A percentile compares a stretch with the other conserved stretches of the same genome.
Conservation (phyloP, 2,888 invertebrate species). For the Apocheima hispidaria region DNA sequence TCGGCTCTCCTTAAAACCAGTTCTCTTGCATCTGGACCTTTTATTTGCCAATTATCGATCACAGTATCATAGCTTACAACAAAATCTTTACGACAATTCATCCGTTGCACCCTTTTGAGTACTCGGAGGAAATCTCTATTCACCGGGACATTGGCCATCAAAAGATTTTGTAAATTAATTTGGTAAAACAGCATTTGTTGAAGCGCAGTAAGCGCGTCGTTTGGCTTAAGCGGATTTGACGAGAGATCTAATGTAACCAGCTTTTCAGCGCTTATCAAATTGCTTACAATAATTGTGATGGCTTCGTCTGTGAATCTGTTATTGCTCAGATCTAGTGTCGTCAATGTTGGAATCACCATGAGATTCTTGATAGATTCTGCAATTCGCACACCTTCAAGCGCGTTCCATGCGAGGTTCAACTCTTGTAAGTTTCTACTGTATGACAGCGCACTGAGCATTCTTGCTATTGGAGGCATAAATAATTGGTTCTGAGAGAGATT, state of each 20-base stretch:
- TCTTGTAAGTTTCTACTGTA: slow-evolving; percentile 50
- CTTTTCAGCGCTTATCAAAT: slow-evolving; percentile 51
- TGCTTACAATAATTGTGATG: slow-evolving; percentile 44
- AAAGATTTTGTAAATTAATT: slow-evolving; percentile 55
- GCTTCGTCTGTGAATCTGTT: slow-evolving; percentile 54
- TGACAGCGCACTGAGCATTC: slow-evolving; percentile 51
- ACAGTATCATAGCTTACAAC: slow-evolving; percentile 51
- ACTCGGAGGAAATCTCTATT: slow-evolving; percentile 49
- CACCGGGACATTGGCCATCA: slow-evolving; percentile 55
- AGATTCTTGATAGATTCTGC: slow-evolving; percentile 50
- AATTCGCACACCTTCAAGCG: slow-evolving; percentile 51
- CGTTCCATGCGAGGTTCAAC: slow-evolving; percentile 58
- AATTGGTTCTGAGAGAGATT: slow-evolving; percentile 62
- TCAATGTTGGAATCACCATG: slow-evolving; percentile 49
- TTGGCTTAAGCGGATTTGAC: slow-evolving; percentile 54
- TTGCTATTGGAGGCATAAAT: slow-evolving; percentile 43
- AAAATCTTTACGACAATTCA: slow-evolving; percentile 54
- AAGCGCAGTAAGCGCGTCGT: slow-evolving; percentile 51
- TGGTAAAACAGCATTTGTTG: slow-evolving; percentile 49
- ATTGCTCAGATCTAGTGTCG: slow-evolving; percentile 53
- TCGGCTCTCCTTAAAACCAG: slow-evolving; percentile 54
- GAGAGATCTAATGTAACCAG: slow-evolving; percentile 58
- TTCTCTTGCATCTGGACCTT: slow-evolving; percentile 53
- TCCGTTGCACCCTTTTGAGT: slow-evolving; percentile 49
- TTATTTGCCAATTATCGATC: slow-evolving; percentile 48